A percentile compares a stretch with the other conserved stretches of the same genome.
phyloP scores from a whole-genome alignment of 2,797 vertebrate species.

The Etheostoma perlongum region DNA sequence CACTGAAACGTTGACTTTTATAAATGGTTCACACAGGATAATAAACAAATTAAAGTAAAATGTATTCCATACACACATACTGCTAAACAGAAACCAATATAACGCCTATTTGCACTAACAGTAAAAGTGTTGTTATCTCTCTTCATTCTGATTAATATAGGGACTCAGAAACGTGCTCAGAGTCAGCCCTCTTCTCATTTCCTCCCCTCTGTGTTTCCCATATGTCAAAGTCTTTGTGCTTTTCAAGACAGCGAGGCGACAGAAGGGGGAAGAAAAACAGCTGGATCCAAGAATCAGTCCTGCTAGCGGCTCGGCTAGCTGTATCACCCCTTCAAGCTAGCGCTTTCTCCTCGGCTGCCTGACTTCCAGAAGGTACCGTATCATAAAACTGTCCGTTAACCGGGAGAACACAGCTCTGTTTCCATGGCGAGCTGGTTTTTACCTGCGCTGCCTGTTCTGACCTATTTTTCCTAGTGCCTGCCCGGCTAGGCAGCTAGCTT shows the following conservation, averaged over 20 bases:
- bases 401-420: not conserved
- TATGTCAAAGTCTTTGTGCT: constrained; percentile 79
- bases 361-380: constrained; percentile 54
- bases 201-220: constrained; percentile 32
- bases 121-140: too few species aligned
- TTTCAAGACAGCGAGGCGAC: constrained; percentile 60
- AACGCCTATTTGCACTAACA: too few species aligned
- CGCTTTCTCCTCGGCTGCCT: constrained; percentile 10
- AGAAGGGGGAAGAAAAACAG: constrained; percentile 60
- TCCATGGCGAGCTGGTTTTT: not conserved
- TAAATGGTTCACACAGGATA: too few species aligned
- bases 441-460: constrained; percentile 35
- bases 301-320: constrained; percentile 52
- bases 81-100: too few species aligned
- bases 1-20: too few species aligned
- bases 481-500: constrained; percentile 54
- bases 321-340: constrained; percentile 1
- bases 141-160: fast-evolving
- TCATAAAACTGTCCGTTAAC: not conserved
- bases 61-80: too few species aligned
- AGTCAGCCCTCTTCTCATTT: constrained; percentile 20
- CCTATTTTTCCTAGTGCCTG: constrained; percentile 47
- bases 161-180: not conserved
- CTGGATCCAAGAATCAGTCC: constrained; percentile 51
- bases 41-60: too few species aligned